phyloP scores from a whole-genome alignment of 2,888 invertebrate genomes.

The Miltochrista miniata region DNA sequence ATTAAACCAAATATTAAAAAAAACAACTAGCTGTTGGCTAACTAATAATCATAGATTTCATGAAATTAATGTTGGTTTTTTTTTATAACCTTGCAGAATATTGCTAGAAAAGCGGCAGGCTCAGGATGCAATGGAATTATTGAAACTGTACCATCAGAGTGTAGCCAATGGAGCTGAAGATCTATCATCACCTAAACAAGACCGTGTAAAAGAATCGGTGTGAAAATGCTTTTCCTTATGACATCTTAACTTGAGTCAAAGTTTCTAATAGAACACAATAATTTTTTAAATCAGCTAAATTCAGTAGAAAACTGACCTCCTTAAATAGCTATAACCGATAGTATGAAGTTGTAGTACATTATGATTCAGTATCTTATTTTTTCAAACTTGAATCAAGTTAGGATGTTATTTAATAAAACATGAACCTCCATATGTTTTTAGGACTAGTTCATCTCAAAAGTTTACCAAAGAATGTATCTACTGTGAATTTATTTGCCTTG shows the following conservation, averaged over 20 bases:
- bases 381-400: conserved; percentile 30
- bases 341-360: not conserved
- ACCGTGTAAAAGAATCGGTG: conserved; percentile 60
- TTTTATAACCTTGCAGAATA: conserved; percentile 76
- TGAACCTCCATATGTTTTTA: conserved; percentile 71
- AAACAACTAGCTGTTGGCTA: too few species aligned
- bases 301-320: too few species aligned
- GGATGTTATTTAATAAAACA: conserved; percentile 32
- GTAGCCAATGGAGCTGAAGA: conserved; percentile 78
- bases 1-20: too few species aligned
- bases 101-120: conserved; percentile 93
- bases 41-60: not conserved
- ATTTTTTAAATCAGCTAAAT: not conserved
- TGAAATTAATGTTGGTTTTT: not conserved
- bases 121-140: conserved; percentile 93
- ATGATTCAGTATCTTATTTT: not conserved
- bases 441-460: conserved; percentile 77
- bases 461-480: conserved; percentile 64
- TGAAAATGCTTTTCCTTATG: not conserved
- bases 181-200: conserved; percentile 75
- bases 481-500: not conserved
- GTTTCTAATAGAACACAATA: not conserved
- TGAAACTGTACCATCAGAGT: conserved; percentile 88
- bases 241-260: conserved; percentile 18
- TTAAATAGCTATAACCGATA: too few species aligned